Evolutionary conservation across 2,113 vertebrate genomes (phyloP), one percentile per base, ranked within the genome.

Genomic region (Murina feae): DNA sequence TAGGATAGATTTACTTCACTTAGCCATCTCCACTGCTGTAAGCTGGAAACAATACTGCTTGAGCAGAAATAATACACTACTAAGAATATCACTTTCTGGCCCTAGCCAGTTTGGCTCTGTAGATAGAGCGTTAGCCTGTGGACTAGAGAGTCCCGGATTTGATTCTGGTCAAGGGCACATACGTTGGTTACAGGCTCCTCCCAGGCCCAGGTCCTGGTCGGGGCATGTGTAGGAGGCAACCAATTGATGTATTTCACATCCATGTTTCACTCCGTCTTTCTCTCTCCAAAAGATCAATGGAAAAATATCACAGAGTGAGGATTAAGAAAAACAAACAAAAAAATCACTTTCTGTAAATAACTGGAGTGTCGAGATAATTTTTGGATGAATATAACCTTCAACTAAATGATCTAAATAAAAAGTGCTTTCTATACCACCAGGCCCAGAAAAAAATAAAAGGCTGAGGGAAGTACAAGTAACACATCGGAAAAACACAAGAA

Each of bases 341-440:
- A 60, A 60, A 60, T 60, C 55, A 75, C 37, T 60, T n/a, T 53
- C 32, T 58, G 9, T 53, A 88, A 91, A 68, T 81, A 74, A 51
- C 17, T 65, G 47, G 18, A 51, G 12, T 80, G 18, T 47, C 4
- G 21, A 55, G 32, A 86, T 35, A 39, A 37, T 63, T 84, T 37
- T 0, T 69, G 30, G 18, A 71, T 69, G 32, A 68, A 21, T 69
- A 44, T 49, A 47, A 84, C 14, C 32, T 79, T 80, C 23, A n/a
- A 74, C 35, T 92, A 89, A 79, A 86, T 72, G 69, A 28, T 78
- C 35, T 78, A 88, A 42, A 85, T 35, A 51, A 91, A 88, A 89
- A 84, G 10, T 74, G 6, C 58, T 47, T 81, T 82, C 86, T 60
- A 86, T 2, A 66, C 23, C 21, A 66, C 10, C 4, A 44, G 37